Conservation (phyloP, 2,888 invertebrate genomes). For the Orchestes rusci region DNA sequence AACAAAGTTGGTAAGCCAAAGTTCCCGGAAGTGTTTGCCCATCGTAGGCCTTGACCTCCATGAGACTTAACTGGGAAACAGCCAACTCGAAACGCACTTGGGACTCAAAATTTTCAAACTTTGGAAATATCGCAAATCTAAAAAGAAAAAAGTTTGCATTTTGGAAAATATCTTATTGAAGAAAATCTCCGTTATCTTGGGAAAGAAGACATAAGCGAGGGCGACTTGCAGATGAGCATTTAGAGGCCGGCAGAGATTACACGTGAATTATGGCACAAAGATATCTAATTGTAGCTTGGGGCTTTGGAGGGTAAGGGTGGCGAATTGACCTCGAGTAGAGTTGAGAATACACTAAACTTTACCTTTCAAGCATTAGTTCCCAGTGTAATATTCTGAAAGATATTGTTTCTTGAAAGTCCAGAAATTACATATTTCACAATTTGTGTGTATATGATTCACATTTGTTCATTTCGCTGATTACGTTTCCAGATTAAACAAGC, state of each 20-base stretch:
- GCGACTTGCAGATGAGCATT: no score
- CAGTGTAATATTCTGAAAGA: no score
- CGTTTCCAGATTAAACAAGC: no score
- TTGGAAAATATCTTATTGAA: no score
- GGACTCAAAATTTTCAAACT: conserved; percentile 24
- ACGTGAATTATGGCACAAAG: conserved; percentile 54
- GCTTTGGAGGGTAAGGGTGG: conserved; percentile 19
- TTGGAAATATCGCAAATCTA: conserved; percentile 22
- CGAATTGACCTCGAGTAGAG: conserved; percentile 27
- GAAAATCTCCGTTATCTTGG: no score
- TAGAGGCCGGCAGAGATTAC: conserved; percentile 50
- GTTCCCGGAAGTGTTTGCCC: conserved; percentile 21
- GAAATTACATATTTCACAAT: no score
- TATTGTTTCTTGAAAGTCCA: no score
- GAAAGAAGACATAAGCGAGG: no score
- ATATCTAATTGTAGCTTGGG: conserved; percentile 47
- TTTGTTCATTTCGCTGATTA: no score
- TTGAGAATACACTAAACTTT: conserved; percentile 12
- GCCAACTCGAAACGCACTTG: conserved; percentile 22
- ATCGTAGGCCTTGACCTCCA: conserved; percentile 23
- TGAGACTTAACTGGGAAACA: conserved; percentile 19
- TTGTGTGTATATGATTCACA: no score
- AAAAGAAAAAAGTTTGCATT: no score
- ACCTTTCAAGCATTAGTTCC: conserved; percentile 9
- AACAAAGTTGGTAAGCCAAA: conserved; percentile 16